Percentiles rank a stretch among this genome's conserved stretches.
phyloP scores from a whole-genome alignment of 2,888 invertebrate species.

The Eupithecia vulgata region DNA sequence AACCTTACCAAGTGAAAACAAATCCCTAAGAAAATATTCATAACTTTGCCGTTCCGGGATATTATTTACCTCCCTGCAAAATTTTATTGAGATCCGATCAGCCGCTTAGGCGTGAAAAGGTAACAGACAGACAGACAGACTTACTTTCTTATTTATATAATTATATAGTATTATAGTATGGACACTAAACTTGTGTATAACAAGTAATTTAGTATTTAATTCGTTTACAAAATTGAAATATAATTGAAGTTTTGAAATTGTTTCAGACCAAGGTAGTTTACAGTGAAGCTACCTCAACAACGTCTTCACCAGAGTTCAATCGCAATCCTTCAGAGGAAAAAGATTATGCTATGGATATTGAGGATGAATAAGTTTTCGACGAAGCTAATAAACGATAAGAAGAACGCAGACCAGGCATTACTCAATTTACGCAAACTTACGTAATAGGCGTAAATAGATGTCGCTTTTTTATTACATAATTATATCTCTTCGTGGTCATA shows the following conservation, averaged over 20 bases:
- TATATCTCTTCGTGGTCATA: not conserved
- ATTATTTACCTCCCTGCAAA: no score
- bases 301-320: rapidly evolving
- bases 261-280: not conserved
- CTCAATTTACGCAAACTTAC: not conserved
- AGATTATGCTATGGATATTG: not conserved
- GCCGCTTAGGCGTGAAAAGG: no score
- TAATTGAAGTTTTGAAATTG: not conserved
- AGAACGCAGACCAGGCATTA: not conserved
- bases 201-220: no score
- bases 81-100: no score
- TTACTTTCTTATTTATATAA: no score
- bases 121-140: no score
- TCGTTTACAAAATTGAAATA: not conserved
- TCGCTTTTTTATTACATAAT: not conserved
- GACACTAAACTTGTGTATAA: no score
- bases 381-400: not conserved
- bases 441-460: not conserved
- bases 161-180: no score
- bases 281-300: not conserved
- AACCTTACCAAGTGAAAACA: no score
- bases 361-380: not conserved
- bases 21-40: no score
- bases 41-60: no score
- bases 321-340: not conserved